Evolutionary conservation across 2,888 invertebrate genomes (phyloP), one percentile per base, ranked within the genome.

Genomic region (Caenorhabditis japonica): DNA sequence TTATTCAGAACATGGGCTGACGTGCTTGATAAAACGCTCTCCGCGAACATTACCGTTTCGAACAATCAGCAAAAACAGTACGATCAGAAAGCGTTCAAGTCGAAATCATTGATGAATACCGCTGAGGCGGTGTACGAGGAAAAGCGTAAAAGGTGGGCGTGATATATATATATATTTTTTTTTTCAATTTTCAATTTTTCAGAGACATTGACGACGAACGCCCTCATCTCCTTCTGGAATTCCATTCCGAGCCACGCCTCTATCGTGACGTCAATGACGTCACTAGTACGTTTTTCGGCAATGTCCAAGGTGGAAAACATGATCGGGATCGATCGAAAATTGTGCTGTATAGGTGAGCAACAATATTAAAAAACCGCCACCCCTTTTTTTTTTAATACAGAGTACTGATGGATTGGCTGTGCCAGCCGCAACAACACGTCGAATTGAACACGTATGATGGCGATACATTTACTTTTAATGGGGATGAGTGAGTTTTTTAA

Each of bases 181-280:
- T n/a, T n/a, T n/a, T n/a, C n/a, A n/a, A 10, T 39, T 15, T 7
- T 19, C 13, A 25, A 12, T 10, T 3, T 44, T 36, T 12, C 53
- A 62, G 59, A 4, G 27, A 36, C 15, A 56, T 27, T 3, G 77
- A 76, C 10, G 84, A 82, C 21, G 58, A 46, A 38, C 85, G 84
- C 3, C 89, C 90, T 10, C 90, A 90, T 77, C 68, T 90, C 62
- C 80, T 82, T 3, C 86, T 88, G 34, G 72, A 75, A 4, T 90
- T 90, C 81, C 88, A 89, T 27, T 93, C 93, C 88, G 92, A 92
- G 8, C 80, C 85, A 4, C 41, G 91, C 58, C 93, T 96, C 76
- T 90, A 97, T 34, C 94, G 95, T 75, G 99, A 99, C 90, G 95
- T 96, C 0, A 93, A 95, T 0, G 94, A 95, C 89, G 91, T 99